A percentile compares a stretch with the other conserved stretches of the same genome.
Evolutionary conservation across 2,888 invertebrate species (phyloP).

Genomic region (Agrotis exclamationis): DNA sequence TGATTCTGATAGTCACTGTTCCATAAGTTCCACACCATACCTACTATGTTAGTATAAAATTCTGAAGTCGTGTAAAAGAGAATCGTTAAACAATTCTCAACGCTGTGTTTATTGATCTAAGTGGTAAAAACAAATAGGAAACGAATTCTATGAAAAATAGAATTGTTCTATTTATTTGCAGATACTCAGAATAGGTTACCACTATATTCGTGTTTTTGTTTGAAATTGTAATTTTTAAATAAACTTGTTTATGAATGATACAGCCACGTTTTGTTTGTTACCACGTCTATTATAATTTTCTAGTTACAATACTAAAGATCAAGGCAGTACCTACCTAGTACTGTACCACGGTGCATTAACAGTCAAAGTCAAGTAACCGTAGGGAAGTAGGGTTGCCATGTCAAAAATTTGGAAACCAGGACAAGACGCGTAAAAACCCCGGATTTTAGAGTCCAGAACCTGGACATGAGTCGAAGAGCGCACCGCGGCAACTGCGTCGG

Average conservation of each 20-base stretch:
- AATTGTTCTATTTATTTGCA: conserved; percentile 17
- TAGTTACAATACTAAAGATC: background rate
- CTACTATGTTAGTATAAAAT: conserved; percentile 1
- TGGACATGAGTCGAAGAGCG: too few relatives aligned
- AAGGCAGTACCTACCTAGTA: conserved; percentile 6
- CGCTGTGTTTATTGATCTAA: conserved; percentile 62
- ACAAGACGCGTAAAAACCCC: too few relatives aligned
- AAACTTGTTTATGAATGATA: background rate
- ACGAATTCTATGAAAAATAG: conserved; percentile 22
- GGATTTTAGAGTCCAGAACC: too few relatives aligned
- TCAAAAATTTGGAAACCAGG: too few relatives aligned
- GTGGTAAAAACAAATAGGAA: conserved; percentile 40
- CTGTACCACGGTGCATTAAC: conserved; percentile 1
- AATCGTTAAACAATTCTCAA: conserved; percentile 40
- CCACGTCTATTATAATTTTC: background rate
- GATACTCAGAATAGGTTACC: background rate
- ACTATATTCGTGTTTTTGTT: background rate
- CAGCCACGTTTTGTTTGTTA: background rate
- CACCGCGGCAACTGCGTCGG: too few relatives aligned
- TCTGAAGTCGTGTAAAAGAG: conserved; percentile 30
- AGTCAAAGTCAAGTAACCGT: conserved; percentile 13
- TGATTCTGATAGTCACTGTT: background rate
- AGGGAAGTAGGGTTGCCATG: too few relatives aligned
- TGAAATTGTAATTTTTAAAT: conserved; percentile 1
- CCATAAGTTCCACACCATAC: background rate